Base-by-base conservation (phyloP, 37 sponge, comb jelly and placozoan genomes). In the Aphrocallistes beatrix region DNA sequence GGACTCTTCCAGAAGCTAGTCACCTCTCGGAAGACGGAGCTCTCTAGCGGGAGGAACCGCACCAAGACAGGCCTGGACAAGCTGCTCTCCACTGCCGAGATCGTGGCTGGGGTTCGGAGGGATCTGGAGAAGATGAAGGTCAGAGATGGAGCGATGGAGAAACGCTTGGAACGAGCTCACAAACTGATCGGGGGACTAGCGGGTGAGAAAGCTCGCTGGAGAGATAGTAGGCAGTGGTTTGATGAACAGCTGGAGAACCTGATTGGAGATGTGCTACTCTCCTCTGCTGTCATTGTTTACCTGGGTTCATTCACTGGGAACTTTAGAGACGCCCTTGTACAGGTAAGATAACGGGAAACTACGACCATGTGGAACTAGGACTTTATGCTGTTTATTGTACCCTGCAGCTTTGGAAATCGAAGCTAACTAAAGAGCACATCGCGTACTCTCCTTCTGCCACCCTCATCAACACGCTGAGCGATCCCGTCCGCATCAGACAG, bases 61-160 rank as follows among this genome's bases (percentile, higher is more conserved):
- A 93, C 94, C 1, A 95, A 93, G 81, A 92, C 88, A 49, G 98
- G 98, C 39, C 83, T 97, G 82, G 93, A 93, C 51, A 97, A 97
- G 92, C 90, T 97, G 60, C 84, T 97, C 82, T 84, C 81, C 81
- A 97, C 98, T 36, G 93, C 89, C 0, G 88, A 90, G 37, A 92
- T 94, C 42, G 95, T 97, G 32, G 89, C 83, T 0, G 90, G 90
- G 82, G 89, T 97, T 34, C 98, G 94, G 85, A 88, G 85, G 51
- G 95, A 97, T 38, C 83, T 94, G 86, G 98, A 93, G 45, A 95
- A 91, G 69, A 94, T 94, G 98, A 88, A 91, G 85, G 94, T 94
- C 34, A 87, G 90, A 85, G 50, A 94, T 85, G 94, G 92, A 75
- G 85, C 90, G 82, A 94, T 94, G 37, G 92, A 89, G 83, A 88